A percentile compares a stretch with the other conserved stretches of the same genome.
Evolutionary conservation across 2,113 vertebrate species (phyloP).

Genomic region (Cyphomyrus discorhynchus): DNA sequence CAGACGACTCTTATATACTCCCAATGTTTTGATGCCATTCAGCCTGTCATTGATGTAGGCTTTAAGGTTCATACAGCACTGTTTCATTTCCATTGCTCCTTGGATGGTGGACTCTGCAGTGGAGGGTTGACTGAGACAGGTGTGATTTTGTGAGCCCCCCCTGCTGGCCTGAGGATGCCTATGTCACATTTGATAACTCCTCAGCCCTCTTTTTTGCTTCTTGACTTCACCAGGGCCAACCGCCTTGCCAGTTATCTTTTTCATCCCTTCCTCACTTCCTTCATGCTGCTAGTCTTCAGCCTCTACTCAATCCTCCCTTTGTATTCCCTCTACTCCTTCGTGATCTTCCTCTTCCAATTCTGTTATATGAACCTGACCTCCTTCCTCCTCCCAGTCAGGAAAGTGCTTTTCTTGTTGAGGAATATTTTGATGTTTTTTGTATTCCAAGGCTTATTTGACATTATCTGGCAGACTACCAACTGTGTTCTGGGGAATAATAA

Average conservation of each 20-base stretch:
- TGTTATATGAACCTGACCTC: not conserved
- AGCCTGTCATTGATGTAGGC: not conserved
- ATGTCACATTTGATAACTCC: not conserved
- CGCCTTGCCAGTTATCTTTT: not conserved
- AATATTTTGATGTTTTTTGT: not conserved
- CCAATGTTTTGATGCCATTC: not conserved
- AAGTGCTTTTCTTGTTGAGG: not conserved
- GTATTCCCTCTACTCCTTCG: not conserved
- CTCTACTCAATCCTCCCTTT: not conserved
- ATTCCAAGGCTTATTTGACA: not conserved
- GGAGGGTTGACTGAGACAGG: not conserved
- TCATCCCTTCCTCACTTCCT: not conserved
- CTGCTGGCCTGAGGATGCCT: not conserved
- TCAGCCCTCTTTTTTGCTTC: not conserved
- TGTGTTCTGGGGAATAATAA: not conserved
- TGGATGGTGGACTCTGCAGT: not conserved
- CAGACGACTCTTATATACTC: not conserved
- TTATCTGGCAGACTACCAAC: not conserved
- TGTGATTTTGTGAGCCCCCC: not conserved
- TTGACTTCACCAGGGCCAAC: not conserved
- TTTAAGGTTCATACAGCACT: not conserved
- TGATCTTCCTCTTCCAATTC: not conserved
- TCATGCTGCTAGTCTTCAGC: not conserved
- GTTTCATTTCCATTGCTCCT: not conserved
- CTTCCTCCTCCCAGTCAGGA: not conserved